phyloP scores from a whole-genome alignment of 2,797 vertebrate species.

The Acipenser ruthenus region DNA sequence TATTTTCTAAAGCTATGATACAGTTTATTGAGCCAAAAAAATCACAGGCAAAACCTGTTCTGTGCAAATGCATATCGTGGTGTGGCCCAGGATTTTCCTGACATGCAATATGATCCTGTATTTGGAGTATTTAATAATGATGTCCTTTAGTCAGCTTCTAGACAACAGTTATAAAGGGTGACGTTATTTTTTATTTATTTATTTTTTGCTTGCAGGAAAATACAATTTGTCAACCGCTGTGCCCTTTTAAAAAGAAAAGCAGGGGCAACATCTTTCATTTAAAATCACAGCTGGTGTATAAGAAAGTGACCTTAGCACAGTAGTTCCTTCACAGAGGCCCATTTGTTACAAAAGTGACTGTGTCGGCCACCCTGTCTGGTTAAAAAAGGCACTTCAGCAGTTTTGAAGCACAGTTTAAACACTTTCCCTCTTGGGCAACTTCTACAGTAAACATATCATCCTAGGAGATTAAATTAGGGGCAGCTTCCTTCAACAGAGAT shows the following conservation, averaged over 20 bases:
- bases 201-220: neutral
- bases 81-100: too few relatives aligned
- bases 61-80: too few relatives aligned
- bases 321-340: conserved; percentile 25
- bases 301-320: conserved; percentile 35
- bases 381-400: conserved; percentile 40
- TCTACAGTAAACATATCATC: conserved; percentile 36
- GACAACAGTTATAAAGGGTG: neutral
- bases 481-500: conserved; percentile 33
- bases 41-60: too few relatives aligned
- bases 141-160: neutral
- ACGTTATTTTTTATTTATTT: too few relatives aligned
- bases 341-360: conserved; percentile 43
- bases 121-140: neutral
- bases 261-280: conserved; percentile 4
- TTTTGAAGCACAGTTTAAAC: conserved; percentile 48
- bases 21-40: too few relatives aligned
- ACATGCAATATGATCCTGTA: too few relatives aligned
- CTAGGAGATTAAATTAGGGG: conserved; percentile 31
- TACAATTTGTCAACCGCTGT: neutral
- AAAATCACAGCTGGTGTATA: conserved; percentile 1
- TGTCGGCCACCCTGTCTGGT: conserved; percentile 39
- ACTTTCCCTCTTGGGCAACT: conserved; percentile 37
- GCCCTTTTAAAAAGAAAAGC: conserved; percentile 1
- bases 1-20: too few relatives aligned